Percentiles rank a stretch among this genome's conserved stretches.
phyloP scores from a whole-genome alignment of 2,113 vertebrate genomes.

The Lagopus muta region DNA sequence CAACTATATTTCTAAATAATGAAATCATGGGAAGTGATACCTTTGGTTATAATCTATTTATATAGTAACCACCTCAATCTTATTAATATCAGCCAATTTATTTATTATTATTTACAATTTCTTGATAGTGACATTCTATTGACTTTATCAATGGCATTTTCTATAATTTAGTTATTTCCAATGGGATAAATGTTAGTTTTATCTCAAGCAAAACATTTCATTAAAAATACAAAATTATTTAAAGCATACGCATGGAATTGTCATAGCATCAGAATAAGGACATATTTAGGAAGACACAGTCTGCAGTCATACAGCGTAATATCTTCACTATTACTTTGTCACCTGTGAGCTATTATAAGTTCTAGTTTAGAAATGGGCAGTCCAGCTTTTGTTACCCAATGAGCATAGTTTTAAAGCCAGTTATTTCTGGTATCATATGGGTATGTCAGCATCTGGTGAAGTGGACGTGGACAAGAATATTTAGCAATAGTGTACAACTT shows the following conservation, averaged over 20 bases:
- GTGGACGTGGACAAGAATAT: background rate
- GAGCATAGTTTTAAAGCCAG: background rate
- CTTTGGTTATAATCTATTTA: background rate
- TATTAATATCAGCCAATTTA: background rate
- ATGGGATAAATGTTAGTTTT: background rate
- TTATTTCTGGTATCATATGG: background rate
- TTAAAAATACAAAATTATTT: background rate
- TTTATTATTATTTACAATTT: background rate
- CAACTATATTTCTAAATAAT: background rate
- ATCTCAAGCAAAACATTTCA: background rate
- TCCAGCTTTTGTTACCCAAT: background rate
- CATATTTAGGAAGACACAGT: background rate
- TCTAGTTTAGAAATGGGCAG: background rate
- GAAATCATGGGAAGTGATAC: background rate
- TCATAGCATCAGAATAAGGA: background rate
- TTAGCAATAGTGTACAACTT: background rate
- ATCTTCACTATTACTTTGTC: background rate
- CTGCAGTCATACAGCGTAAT: background rate
- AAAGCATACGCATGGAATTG: background rate
- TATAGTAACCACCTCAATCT: background rate
- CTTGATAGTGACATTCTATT: background rate
- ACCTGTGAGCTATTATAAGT: background rate
- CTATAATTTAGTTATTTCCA: background rate
- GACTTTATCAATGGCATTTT: background rate
- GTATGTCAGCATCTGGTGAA: background rate